Evolutionary conservation across 2,797 vertebrate species (phyloP), one percentile per base, ranked within the genome.

Genomic region (Prionace glauca): DNA sequence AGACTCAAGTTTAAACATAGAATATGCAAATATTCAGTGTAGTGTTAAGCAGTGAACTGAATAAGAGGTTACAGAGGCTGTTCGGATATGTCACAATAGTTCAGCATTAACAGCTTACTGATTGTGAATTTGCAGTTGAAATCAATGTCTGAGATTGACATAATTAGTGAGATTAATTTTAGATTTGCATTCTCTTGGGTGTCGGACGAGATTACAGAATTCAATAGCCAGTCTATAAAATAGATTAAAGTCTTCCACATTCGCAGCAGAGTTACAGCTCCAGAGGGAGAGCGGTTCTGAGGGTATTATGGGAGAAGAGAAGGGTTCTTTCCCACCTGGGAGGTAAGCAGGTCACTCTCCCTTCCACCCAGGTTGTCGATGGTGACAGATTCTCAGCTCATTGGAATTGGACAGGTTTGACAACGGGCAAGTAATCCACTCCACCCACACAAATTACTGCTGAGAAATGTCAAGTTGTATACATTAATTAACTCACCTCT

Each of bases 81-180:
- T 10, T 32, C 24, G 60, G 60, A 0, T 32, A 20, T 84, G 20
- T 84, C 81, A 62, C 12, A n/a, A 32, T 20, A 62, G 20, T 88
- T 88, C 86, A 88, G 5, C 14, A 91, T 36, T 16, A 65, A 20
- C 60, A n/a, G 88, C 60, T 62, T 62, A 32, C 60, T 36, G 88
- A 91, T 32, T 62, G 56, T 60, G 62, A 90, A 32, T 20, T 29
- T 62, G 87, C 56, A 62, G 16, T 65, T n/a, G 60, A 91, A 16
- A 62, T 62, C 60, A 62, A 12, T 62, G 56, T 90, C 50, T 90
- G 60, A 20, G 16, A 62, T 91, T 91, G 56, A 91, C 32, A 65
- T 65, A 91, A 91, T 91, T 91, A 65, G 88, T 62, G 60, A 91
- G 56, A 91, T n/a, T 65, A 60, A 32, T 91, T 79, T 62, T 16